Evolutionary conservation across 2,113 vertebrate genomes (phyloP).

Genomic region (Bolborhynchus lineola): DNA sequence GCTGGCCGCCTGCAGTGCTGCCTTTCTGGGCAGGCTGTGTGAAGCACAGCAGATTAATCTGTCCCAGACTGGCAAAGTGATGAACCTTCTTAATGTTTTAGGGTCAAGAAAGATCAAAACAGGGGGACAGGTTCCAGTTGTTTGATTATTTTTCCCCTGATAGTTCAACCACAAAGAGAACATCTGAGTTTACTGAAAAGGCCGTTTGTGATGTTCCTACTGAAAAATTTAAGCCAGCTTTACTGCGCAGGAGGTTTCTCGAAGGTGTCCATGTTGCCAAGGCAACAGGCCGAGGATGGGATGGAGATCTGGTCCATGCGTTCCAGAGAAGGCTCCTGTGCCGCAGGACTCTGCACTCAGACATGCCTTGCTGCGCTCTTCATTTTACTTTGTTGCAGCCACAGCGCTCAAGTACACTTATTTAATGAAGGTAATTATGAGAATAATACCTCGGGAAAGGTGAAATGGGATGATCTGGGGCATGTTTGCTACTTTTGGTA

Average conservation of each 20-base stretch:
- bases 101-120: neutral
- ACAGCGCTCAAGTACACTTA: neutral
- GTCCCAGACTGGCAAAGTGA: neutral
- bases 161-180: neutral
- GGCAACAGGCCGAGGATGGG: neutral
- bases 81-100: rapidly evolving
- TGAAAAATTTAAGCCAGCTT: neutral
- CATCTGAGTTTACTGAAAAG: neutral
- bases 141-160: neutral
- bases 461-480: neutral
- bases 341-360: neutral
- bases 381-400: neutral
- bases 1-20: neutral
- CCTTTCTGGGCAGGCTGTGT: rapidly evolving
- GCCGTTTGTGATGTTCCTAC: neutral
- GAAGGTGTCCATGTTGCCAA: rapidly evolving
- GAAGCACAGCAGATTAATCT: neutral
- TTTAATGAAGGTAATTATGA: constrained; percentile 45
- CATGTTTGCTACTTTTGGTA: neutral
- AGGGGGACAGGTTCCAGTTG: neutral
- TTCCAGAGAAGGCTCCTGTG: neutral
- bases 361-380: neutral
- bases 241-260: neutral
- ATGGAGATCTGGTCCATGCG: neutral
- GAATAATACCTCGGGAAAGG: neutral